A percentile compares a stretch with the other conserved stretches of the same genome.
Evolutionary conservation across 1,140 invertebrate species (phyloP).

Genomic region (Reticulitermes speratus): DNA sequence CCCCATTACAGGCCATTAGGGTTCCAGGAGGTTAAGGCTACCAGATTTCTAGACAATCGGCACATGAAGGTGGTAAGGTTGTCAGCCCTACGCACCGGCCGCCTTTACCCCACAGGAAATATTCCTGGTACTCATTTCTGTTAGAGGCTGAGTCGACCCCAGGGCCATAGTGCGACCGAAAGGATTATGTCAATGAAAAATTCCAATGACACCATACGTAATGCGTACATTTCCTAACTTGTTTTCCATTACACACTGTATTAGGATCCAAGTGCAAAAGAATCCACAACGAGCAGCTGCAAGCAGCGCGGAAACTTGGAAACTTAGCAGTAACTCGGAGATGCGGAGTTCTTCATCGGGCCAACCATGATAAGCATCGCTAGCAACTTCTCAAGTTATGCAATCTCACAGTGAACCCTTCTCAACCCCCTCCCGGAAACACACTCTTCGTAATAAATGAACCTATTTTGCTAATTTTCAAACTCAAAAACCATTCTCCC

Average conservation of each 20-base stretch:
- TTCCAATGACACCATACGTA: no score
- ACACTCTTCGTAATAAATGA: conserved; percentile 17
- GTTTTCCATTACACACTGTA: background rate
- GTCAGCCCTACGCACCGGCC: no score
- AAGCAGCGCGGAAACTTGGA: background rate
- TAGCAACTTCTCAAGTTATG: background rate
- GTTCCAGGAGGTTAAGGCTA: no score
- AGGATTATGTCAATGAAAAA: no score
- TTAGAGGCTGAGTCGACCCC: no score
- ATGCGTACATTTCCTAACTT: no score
- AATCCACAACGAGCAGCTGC: background rate
- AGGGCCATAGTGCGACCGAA: no score
- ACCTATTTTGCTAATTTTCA: conserved; percentile 19
- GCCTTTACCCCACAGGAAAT: no score
- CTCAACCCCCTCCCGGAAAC: conserved; percentile 6
- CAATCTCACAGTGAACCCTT: background rate
- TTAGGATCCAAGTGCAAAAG: background rate
- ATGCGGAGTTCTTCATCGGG: background rate
- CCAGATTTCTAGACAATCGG: no score
- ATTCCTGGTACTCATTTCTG: no score
- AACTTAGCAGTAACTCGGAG: background rate
- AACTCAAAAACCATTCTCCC: conserved; percentile 11
- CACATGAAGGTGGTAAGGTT: no score
- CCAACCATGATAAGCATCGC: background rate
- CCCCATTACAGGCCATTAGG: no score